Conservation (phyloP, 2,888 invertebrate species). For the Rhopalosiphum nymphaeae region DNA sequence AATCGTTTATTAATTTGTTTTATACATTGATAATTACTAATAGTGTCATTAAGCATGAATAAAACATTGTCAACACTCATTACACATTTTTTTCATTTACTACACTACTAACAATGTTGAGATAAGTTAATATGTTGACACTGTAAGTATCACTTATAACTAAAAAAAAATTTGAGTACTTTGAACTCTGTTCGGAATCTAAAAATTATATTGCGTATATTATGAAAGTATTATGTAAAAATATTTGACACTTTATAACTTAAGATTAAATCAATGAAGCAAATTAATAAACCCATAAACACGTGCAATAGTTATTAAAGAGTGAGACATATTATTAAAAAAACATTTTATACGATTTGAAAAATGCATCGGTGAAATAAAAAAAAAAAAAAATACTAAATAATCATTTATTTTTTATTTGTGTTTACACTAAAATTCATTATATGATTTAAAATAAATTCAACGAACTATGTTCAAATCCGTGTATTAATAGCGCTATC, state of each 20-base stretch:
- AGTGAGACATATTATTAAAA: neutral
- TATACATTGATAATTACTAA: too few relatives aligned
- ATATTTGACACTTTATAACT: neutral
- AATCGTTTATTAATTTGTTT: neutral
- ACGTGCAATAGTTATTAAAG: neutral
- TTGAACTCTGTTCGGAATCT: too few relatives aligned
- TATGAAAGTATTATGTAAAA: neutral
- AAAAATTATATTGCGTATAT: neutral
- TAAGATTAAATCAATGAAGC: neutral
- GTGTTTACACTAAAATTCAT: neutral
- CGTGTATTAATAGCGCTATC: neutral
- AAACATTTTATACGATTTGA: neutral
- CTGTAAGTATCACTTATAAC: neutral
- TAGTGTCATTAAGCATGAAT: neutral
- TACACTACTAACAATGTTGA: neutral
- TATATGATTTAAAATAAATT: neutral
- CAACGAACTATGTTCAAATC: neutral
- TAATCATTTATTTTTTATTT: neutral
- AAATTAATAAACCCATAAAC: neutral
- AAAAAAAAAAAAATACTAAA: neutral
- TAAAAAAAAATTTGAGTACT: too few relatives aligned
- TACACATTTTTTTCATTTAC: neutral
- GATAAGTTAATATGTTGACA: neutral
- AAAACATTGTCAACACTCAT: neutral
- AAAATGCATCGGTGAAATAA: neutral